Evolutionary conservation across 23 tunicate genomes (phyloP).

Genomic region (Ciona savignyi): DNA sequence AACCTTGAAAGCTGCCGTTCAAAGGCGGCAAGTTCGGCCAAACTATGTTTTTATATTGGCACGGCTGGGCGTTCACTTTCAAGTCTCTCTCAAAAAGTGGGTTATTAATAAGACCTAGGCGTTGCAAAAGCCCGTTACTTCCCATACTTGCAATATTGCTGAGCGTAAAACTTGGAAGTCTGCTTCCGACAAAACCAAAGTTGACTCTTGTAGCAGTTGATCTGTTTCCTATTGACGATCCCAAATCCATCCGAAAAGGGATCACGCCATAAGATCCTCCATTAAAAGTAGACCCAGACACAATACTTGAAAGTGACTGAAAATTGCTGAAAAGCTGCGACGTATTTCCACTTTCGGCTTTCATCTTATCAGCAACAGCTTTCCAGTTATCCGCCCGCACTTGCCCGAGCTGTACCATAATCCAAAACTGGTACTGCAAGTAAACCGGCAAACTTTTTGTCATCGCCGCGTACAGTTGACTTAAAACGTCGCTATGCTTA

Average conservation of each 20-base stretch:
- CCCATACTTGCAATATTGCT: neutral
- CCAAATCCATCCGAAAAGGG: neutral
- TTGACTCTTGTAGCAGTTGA: neutral
- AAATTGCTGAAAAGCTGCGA: neutral
- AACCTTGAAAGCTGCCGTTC: conserved; percentile 70
- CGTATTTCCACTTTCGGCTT: neutral
- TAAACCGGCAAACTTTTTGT: neutral
- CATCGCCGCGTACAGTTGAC: conserved; percentile 1
- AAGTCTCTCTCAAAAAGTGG: neutral
- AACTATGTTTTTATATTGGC: conserved; percentile 34
- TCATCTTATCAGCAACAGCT: conserved; percentile 5
- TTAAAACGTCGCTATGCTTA: neutral
- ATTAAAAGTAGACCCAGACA: neutral
- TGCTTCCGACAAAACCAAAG: neutral
- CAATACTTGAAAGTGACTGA: neutral
- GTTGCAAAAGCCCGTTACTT: neutral
- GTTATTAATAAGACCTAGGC: neutral
- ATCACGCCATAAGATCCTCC: neutral
- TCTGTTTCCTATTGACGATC: neutral
- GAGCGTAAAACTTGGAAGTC: neutral
- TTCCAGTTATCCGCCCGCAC: conserved; percentile 71
- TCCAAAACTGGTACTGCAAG: conserved; percentile 4
- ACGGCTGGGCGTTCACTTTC: conserved; percentile 14
- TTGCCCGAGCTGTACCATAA: conserved; percentile 38
- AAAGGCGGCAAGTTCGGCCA: conserved; percentile 53